Percentiles rank a stretch among this genome's conserved stretches.
These are phyloP conservation scores for Gallinago jamesoni DNA, from an alignment of 2,113 vertebrate genomes.

Conservation along the genomic window DNA sequence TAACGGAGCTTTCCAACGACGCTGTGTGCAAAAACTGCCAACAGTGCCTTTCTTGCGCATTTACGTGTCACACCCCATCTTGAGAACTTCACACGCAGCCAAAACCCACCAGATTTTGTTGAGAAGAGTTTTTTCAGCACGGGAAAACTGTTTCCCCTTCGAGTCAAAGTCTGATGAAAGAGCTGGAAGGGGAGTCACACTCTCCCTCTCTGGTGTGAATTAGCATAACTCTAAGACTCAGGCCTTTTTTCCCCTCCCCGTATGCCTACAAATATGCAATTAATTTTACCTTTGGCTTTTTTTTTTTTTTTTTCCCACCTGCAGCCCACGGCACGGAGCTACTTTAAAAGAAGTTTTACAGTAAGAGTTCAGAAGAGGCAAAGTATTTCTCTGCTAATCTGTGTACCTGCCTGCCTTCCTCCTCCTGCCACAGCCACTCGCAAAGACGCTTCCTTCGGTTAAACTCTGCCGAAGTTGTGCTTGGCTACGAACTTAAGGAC, in stretches of 20 bases:
- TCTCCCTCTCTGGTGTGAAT: not conserved
- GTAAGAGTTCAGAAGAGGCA: not conserved
- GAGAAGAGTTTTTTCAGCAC: not conserved
- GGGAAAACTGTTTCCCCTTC: not conserved
- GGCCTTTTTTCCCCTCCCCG: not conserved
- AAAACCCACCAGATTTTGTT: not conserved
- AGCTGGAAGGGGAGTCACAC: not conserved
- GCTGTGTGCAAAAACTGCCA: not conserved
- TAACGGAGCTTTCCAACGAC: not conserved
- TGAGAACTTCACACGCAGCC: not conserved
- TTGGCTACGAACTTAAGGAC: not conserved
- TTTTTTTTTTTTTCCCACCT: not conserved
- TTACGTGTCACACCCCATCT: not conserved
- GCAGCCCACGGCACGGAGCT: not conserved
- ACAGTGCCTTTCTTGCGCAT: not conserved
- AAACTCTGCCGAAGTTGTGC: not conserved
- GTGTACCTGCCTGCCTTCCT: not conserved
- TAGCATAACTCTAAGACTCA: not conserved
- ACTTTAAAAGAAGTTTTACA: not conserved
- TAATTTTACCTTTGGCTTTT: not conserved
- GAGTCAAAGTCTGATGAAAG: not conserved
- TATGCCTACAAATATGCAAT: not conserved
- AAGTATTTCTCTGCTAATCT: not conserved
- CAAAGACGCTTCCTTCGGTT: not conserved
- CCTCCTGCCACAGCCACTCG: not conserved